These are phyloP conservation scores for Macrophya annulata DNA, from an alignment of 2,888 invertebrate genomes.

Conservation along the genomic window DNA sequence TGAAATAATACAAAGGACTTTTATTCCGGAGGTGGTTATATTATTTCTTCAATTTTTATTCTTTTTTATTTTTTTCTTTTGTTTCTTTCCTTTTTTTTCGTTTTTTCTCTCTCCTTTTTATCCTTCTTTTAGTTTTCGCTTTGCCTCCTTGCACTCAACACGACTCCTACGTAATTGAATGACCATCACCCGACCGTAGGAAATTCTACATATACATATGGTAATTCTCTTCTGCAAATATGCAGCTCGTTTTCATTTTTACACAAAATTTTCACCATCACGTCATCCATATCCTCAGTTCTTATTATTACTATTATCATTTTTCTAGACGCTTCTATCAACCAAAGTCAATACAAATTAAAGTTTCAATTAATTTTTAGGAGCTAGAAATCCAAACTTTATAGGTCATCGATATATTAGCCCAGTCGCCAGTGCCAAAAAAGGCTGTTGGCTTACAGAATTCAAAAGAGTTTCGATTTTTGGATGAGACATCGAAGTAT, in stretches of 20 bases:
- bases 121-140: not conserved
- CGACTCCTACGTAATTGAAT: slow-evolving; percentile 44
- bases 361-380: not conserved
- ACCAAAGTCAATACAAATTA: not conserved
- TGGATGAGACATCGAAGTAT: too few species aligned
- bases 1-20: slow-evolving; percentile 51
- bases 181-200: slow-evolving; percentile 30
- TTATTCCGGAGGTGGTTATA: not conserved
- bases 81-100: slow-evolving; percentile 17
- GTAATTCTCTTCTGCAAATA: slow-evolving; percentile 39
- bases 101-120: not conserved
- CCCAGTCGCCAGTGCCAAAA: too few species aligned
- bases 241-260: slow-evolving; percentile 20
- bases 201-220: slow-evolving; percentile 51
- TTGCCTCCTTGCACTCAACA: slow-evolving; percentile 12
- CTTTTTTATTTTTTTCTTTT: too few species aligned
- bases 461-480: too few species aligned
- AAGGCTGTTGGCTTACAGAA: too few species aligned
- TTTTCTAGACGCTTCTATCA: not conserved
- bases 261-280: not conserved
- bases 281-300: not conserved
- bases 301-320: not conserved
- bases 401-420: not conserved
- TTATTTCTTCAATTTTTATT: slow-evolving; percentile 48
- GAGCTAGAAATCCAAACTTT: not conserved